phyloP scores from a whole-genome alignment of 2,888 invertebrate genomes.

The Dusona sp. region DNA sequence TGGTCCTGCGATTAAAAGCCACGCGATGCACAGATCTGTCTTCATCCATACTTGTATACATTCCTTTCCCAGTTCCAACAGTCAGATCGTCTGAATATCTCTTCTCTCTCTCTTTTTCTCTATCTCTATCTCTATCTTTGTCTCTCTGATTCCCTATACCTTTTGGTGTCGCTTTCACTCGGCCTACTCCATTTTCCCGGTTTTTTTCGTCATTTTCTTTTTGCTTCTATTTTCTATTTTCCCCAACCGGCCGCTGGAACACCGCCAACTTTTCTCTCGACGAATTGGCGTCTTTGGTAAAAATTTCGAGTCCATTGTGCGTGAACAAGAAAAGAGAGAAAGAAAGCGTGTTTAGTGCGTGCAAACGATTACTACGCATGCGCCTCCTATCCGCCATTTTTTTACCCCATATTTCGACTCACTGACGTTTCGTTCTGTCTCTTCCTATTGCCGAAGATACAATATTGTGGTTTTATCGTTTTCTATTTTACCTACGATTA shows the following conservation, averaged over 20 bases:
- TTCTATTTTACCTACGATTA: constrained; percentile 3
- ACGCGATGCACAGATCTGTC: constrained; percentile 40
- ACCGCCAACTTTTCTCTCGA: constrained; percentile 17
- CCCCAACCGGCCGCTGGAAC: constrained; percentile 50
- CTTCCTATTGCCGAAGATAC: not conserved
- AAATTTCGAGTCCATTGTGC: constrained; percentile 52
- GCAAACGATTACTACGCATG: constrained; percentile 17
- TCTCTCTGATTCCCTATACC: constrained; percentile 26
- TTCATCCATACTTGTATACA: constrained; percentile 19
- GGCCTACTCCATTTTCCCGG: constrained; percentile 41
- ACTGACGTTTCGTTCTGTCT: constrained; percentile 36
- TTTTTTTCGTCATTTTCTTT: constrained; percentile 35
- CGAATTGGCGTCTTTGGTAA: constrained; percentile 21
- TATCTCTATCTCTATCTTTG: constrained; percentile 15
- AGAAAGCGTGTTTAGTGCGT: not conserved
- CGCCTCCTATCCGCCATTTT: constrained; percentile 55
- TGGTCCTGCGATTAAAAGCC: constrained; percentile 12
- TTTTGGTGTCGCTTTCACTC: constrained; percentile 25
- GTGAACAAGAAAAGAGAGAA: constrained; percentile 22
- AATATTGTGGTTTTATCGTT: not conserved
- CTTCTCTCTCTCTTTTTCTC: not conserved
- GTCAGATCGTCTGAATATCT: constrained; percentile 29
- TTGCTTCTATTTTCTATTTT: constrained; percentile 64
- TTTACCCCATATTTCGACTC: constrained; percentile 29
- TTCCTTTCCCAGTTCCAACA: constrained; percentile 39